Evolutionary conservation across 2,113 vertebrate genomes (phyloP), one percentile per base, ranked within the genome.

Genomic region (Raphicerus campestris): DNA sequence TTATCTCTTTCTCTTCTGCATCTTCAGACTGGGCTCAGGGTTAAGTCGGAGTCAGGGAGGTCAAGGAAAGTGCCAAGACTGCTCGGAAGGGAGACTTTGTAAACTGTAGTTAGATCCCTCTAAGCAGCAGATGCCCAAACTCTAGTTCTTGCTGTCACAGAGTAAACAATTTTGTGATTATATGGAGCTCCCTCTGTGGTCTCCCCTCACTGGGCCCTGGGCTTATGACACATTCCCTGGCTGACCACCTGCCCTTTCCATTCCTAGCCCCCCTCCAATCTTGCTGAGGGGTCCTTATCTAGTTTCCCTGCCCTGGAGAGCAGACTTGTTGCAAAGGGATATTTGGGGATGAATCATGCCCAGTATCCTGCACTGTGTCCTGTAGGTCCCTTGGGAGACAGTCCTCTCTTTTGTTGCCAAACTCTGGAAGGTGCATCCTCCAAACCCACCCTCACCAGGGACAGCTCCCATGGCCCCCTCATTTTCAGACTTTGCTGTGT

Each of bases 201-300:
- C 66, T 51, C 86, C 9, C 77, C 22, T 13, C 13, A 11, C 55
- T 81, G 28, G 19, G n/a, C 82, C 83, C 61, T 56, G 24, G 24
- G 19, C 55, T 75, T 22, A 10, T 55, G n/a, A 7, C 16, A 49
- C 26, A 3, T 16, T 15, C 39, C 5, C 26, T 32, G 73, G 30
- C 26, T 45, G 30, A 47, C 32, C 55, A 24, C 49, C 55, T n/a
- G 35, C 58, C 55, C 32, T 42, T 75, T 75, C 70, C 39, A 75
- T 24, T 26, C 11, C 26, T 13, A 26, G 11, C 30, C 28, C 10
- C 5, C 0, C 17, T 55, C 63, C 30, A 28, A 4, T 24, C 14
- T 26, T 53, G 15, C 53, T 15, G 66, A 75, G 28, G 10, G 19
- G 28, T 83, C 39, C 49, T 81, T 49, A 78, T 55, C 4, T 32